These are phyloP conservation scores for Antitype chi DNA, from an alignment of 2,888 invertebrate genomes.

Conservation along the genomic window DNA sequence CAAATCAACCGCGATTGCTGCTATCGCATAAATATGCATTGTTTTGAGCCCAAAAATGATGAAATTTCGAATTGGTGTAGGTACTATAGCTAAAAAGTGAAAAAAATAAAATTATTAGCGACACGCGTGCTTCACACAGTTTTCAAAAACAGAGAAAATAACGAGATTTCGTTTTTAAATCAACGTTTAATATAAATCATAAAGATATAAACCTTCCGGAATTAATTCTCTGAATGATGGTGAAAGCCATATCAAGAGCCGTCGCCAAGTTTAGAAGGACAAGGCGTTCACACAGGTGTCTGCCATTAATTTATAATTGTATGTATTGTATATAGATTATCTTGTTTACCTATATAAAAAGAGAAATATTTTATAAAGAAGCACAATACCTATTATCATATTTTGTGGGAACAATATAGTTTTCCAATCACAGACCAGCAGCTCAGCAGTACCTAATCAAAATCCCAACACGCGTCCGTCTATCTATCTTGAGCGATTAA, in stretches of 20 bases:
- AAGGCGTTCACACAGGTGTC: not conserved
- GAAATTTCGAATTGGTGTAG: no score
- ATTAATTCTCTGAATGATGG: not conserved
- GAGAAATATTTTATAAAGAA: not conserved
- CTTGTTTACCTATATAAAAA: no score
- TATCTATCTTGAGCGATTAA: not conserved
- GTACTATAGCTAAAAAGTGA: no score
- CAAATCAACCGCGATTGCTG: no score
- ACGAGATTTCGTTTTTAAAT: not conserved
- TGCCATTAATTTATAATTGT: no score
- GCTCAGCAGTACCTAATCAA: not conserved
- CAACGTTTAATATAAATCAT: not conserved
- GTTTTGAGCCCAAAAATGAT: no score
- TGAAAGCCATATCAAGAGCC: not conserved
- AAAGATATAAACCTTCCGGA: not conserved
- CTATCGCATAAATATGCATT: no score
- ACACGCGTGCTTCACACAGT: no score
- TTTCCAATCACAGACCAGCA: not conserved
- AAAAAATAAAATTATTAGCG: no score
- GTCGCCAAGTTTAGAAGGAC: not conserved
- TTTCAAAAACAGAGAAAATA: not conserved
- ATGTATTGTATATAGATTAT: no score
- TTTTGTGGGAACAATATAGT: not conserved
- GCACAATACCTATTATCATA: not conserved
- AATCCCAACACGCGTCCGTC: not conserved